Conservation (phyloP, 2,797 vertebrate genomes). For the Lacerta viridis region DNA sequence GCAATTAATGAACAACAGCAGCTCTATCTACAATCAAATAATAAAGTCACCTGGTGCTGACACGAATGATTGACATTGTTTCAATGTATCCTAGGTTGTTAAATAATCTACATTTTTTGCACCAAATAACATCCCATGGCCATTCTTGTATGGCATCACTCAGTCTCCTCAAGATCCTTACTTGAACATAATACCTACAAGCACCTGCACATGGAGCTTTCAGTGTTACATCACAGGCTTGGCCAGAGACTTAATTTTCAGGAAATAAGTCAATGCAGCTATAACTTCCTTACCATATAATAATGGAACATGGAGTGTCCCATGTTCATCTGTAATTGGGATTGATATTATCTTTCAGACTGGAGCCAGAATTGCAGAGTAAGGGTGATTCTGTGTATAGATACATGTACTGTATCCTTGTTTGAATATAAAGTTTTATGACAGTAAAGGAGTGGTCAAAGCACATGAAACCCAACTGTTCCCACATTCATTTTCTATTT, state of each 20-base stretch:
- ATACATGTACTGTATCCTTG: neutral
- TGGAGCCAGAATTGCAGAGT: neutral
- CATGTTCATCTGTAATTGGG: neutral
- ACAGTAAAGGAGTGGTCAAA: neutral
- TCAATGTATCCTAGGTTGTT: neutral
- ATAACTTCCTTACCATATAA: neutral
- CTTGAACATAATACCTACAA: neutral
- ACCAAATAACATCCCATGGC: neutral
- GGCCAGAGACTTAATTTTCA: neutral
- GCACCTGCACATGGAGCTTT: neutral
- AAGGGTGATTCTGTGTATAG: neutral
- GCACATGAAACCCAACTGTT: neutral
- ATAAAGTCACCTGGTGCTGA: neutral
- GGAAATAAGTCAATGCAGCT: neutral
- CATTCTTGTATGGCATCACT: neutral
- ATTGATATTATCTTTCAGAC: neutral
- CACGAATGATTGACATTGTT: neutral
- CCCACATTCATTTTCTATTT: too few relatives aligned
- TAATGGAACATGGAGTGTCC: neutral
- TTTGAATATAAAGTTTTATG: neutral
- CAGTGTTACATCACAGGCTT: neutral
- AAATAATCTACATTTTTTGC: neutral
- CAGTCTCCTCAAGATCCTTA: neutral
- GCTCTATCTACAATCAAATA: neutral
- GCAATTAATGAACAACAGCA: conserved; percentile 52